Percentiles rank a stretch among this genome's conserved stretches.
Conservation (phyloP, 2,113 vertebrate species). For the Uria lomvia region DNA sequence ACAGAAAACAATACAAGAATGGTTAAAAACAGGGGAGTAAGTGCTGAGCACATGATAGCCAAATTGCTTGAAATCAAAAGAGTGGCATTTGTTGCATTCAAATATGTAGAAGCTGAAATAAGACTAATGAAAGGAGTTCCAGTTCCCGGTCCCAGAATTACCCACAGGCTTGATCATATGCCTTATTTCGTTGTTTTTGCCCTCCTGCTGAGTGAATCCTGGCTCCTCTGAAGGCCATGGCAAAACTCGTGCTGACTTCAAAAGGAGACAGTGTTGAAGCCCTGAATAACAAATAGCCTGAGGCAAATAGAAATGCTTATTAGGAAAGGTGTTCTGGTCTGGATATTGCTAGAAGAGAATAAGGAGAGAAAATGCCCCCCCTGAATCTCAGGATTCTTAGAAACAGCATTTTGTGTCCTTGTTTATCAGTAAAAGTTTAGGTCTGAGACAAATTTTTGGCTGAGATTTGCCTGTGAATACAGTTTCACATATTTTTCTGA, state of each 20-base stretch:
- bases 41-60: background rate
- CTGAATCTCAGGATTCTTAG: background rate
- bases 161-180: background rate
- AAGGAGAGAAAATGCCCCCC: background rate
- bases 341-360: background rate
- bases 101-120: background rate
- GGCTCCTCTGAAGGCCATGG: background rate
- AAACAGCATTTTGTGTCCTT: background rate
- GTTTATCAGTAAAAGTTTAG: background rate
- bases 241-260: background rate
- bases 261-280: background rate
- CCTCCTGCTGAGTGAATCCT: background rate
- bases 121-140: background rate
- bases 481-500: background rate
- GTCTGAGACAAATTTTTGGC: background rate
- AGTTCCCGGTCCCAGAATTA: background rate
- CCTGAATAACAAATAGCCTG: background rate
- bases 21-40: background rate
- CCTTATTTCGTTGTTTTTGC: background rate
- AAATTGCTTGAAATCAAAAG: background rate
- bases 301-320: background rate
- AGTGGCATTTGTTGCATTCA: rapidly evolving
- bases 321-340: background rate
- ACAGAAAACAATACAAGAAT: background rate
- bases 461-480: background rate